These are phyloP conservation scores for Cossypha dichroa DNA, from an alignment of 2,797 vertebrate species.

Conservation along the genomic window DNA sequence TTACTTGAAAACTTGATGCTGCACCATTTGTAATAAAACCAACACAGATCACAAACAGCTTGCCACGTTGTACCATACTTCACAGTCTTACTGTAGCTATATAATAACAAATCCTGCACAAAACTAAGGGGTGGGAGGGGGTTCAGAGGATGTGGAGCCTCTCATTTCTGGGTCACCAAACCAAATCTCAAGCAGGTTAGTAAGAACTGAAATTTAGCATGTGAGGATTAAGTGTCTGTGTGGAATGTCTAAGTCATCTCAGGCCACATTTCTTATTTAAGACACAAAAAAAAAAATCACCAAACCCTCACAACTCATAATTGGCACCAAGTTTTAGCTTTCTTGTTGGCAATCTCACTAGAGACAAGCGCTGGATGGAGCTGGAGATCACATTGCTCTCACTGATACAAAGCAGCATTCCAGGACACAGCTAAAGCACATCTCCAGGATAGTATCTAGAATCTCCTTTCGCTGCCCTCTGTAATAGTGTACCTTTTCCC, in stretches of 20 bases:
- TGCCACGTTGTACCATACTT: constrained; percentile 74
- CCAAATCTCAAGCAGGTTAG: constrained; percentile 31
- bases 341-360: not conserved
- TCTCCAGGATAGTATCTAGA: constrained; percentile 3
- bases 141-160: not conserved
- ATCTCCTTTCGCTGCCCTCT: not conserved
- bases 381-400: constrained; percentile 23
- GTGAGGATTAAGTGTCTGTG: constrained; percentile 44
- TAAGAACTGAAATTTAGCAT: constrained; percentile 15
- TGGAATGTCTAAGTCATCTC: constrained; percentile 34
- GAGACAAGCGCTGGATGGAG: not conserved
- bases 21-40: constrained; percentile 78
- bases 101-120: constrained; percentile 39
- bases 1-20: constrained; percentile 84
- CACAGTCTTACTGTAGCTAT: constrained; percentile 70
- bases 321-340: not conserved
- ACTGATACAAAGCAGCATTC: not conserved
- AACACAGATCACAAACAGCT: constrained; percentile 84
- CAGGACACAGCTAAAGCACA: constrained; percentile 17
- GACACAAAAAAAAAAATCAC: not conserved
- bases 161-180: constrained; percentile 28
- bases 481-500: not conserved
- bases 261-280: constrained; percentile 33
- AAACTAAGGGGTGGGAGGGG: not conserved
- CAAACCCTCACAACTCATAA: not conserved